Evolutionary conservation across 2,888 invertebrate species (phyloP).

Genomic region (Exephanes ischioxanthus): DNA sequence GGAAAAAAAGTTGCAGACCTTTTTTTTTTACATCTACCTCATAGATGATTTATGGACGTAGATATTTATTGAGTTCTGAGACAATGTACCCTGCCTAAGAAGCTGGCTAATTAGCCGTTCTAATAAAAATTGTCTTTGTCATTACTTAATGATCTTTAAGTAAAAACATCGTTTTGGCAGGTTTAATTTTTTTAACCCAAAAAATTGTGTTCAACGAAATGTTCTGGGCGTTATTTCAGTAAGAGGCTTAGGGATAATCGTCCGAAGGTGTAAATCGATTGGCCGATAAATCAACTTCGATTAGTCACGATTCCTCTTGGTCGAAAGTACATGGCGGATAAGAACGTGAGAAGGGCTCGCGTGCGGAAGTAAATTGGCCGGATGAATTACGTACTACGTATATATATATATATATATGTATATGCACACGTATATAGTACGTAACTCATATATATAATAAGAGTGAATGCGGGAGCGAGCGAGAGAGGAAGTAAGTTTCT

Average conservation of each 20-base stretch:
- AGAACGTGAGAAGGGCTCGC: constrained; percentile 60
- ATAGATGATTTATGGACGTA: not conserved
- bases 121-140: not conserved
- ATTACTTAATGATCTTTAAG: not conserved
- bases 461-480: constrained; percentile 47
- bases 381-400: constrained; percentile 40
- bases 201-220: not conserved
- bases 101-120: not conserved
- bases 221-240: not conserved
- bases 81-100: not conserved
- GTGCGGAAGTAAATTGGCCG: constrained; percentile 66
- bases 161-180: not conserved
- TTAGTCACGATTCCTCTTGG: constrained; percentile 55
- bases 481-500: constrained; percentile 46
- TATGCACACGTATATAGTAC: constrained; percentile 4
- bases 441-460: not conserved
- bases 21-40: not conserved
- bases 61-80: not conserved
- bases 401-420: no score
- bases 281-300: constrained; percentile 65
- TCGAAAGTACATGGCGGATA: constrained; percentile 55
- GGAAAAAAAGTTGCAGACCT: not conserved
- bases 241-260: constrained; percentile 30
- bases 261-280: constrained; percentile 61
- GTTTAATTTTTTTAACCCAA: not conserved